Conservation (phyloP, 2,797 vertebrate species). For the Agapornis canus region DNA sequence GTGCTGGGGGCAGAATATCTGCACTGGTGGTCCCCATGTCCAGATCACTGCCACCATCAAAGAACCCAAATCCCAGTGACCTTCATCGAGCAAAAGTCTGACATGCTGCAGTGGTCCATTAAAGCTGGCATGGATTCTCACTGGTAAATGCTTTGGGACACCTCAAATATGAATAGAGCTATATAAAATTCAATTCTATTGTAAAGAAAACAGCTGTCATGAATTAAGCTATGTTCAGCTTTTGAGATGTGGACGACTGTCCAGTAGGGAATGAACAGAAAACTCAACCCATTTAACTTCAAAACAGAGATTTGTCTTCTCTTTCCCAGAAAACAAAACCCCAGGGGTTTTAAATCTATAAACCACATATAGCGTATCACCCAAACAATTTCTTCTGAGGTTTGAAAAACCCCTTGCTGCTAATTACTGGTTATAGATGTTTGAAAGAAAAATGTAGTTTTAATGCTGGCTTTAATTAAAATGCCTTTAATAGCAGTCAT, state of each 20-base stretch:
- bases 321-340: conserved; percentile 67
- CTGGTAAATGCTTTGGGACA: conserved; percentile 49
- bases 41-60: neutral
- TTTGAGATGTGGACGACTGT: conserved; percentile 55
- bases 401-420: conserved; percentile 65
- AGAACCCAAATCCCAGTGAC: neutral
- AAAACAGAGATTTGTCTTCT: conserved; percentile 12
- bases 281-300: conserved; percentile 44
- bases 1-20: neutral
- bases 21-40: neutral
- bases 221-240: conserved; percentile 9
- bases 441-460: conserved; percentile 60
- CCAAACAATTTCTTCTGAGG: conserved; percentile 61
- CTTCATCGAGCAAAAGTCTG: neutral
- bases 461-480: conserved; percentile 75
- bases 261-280: conserved; percentile 54
- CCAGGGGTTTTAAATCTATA: conserved; percentile 65
- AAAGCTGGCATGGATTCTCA: neutral
- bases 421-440: conserved; percentile 72
- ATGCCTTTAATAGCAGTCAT: conserved; percentile 68
- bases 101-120: neutral
- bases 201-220: conserved; percentile 60
- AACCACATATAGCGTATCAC: conserved; percentile 68
- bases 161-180: conserved; percentile 56
- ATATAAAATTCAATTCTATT: conserved; percentile 40